Percentiles rank a stretch among this genome's conserved stretches.
Conservation (phyloP, 2,888 invertebrate genomes). For the Pycnomerus fuliginosus region DNA sequence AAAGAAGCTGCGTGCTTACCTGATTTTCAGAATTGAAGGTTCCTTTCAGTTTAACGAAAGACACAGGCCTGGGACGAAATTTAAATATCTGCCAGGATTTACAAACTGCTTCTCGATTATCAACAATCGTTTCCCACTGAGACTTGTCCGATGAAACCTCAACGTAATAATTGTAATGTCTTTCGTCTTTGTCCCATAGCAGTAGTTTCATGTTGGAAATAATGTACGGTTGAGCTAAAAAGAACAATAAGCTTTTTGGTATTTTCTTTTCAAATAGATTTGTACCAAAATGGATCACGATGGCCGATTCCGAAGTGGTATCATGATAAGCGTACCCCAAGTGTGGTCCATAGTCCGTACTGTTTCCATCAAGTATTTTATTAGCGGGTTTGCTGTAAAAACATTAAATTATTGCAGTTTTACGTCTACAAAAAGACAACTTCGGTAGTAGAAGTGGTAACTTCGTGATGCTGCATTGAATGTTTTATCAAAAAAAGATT, state of each 20-base stretch:
- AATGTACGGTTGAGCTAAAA: constrained; percentile 4
- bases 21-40: not conserved
- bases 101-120: constrained; percentile 1
- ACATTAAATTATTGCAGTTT: not conserved
- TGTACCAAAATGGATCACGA: not conserved
- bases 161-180: constrained; percentile 3
- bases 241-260: no score
- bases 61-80: not conserved
- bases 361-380: constrained; percentile 2
- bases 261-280: constrained; percentile 1
- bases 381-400: not conserved
- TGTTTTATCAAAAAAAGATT: no score
- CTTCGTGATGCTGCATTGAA: no score
- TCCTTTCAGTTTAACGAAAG: constrained; percentile 3
- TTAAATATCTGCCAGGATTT: constrained; percentile 1
- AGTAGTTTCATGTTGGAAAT: constrained; percentile 3
- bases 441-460: no score
- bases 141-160: constrained; percentile 2
- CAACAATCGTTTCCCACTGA: constrained; percentile 1
- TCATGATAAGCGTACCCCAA: not conserved
- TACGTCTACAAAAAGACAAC: not conserved
- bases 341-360: no score
- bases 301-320: not conserved
- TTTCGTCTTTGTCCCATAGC: constrained; percentile 1
- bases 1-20: no score